Percentiles rank a stretch among this genome's conserved stretches.
Conservation (phyloP, 2,113 vertebrate species). For the Noturus placidus region DNA sequence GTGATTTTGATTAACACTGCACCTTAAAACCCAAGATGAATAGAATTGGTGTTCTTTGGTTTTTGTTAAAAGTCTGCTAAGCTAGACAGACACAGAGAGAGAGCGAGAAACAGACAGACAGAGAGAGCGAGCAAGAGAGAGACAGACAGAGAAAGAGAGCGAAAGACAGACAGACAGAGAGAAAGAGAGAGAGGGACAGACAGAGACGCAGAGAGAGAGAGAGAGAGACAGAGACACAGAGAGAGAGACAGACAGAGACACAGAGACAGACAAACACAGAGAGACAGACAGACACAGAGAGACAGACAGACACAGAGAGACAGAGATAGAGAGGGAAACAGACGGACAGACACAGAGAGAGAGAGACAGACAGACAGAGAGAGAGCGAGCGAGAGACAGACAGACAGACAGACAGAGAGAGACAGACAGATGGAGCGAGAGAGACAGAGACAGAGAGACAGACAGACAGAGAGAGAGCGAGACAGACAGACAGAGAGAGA, state of each 20-base stretch:
- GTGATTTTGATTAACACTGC: not conserved
- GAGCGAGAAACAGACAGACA: not conserved
- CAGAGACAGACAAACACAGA: too few species aligned
- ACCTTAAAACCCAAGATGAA: not conserved
- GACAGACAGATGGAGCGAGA: too few species aligned
- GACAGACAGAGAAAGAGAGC: not conserved
- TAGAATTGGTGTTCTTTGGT: not conserved
- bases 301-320: not conserved
- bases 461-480: not conserved
- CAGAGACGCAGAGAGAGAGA: too few species aligned
- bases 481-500: too few species aligned
- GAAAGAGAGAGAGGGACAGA: not conserved
- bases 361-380: not conserved
- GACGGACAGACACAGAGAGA: not conserved
- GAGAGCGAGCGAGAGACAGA: too few species aligned
- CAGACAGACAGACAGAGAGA: not conserved
- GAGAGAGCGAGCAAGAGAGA: not conserved
- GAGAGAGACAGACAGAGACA: not conserved
- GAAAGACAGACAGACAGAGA: not conserved
- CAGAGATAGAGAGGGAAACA: too few species aligned
- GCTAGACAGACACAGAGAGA: not conserved
- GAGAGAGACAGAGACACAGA: not conserved
- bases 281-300: not conserved
- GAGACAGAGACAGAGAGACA: not conserved
- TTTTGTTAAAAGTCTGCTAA: not conserved